Base-by-base conservation (phyloP, 2,797 vertebrate species). In the Alfaro cultratus region DNA sequence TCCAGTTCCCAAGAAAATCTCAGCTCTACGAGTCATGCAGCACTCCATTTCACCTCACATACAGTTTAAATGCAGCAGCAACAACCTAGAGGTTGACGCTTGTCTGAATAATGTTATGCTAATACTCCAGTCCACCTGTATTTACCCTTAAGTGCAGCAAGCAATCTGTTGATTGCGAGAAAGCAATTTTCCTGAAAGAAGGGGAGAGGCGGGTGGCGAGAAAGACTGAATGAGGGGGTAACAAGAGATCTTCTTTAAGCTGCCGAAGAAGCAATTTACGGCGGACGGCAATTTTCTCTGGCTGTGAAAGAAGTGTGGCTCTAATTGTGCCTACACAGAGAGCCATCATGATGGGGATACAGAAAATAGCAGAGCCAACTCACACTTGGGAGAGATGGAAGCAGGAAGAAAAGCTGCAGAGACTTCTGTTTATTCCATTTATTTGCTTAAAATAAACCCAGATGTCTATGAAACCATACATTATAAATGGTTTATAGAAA, bases 81-180 rank as follows among this genome's bases (percentile, higher is more conserved):
- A 92, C 88, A 84, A 87, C 91, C 86, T 85, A 57, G 87, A 93
- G 91, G 87, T 91, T 95, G 93, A 95, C 94, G 94, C 91, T 92
- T 93, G 88, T 92, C 93, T 94, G 93, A 95, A 95, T 95, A 95
- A 95, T 95, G 94, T 91, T 92, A 95, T 94, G 94, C 93, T 95
- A 96, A 96, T 95, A 94, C 94, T 91, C 78, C 70, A 86, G 92
- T 93, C 94, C 93, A 94, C 94, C 95, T 95, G 93, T 94, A 93
- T 95, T 96, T 95, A 95, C 94, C 92, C 92, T 91, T 94, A 94
- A 96, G 95, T 95, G 95, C 94, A 91, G 87, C 84, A 90, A 93
- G 94, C 93, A 91, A 94, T 94, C 92, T 93, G 92, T 93, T 94
- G 95, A 96, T 96, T 94, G 91, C 87, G 85, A 94, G 93, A 92